Conservation (phyloP, 2,113 vertebrate species). For the Formicarius rufipectus region DNA sequence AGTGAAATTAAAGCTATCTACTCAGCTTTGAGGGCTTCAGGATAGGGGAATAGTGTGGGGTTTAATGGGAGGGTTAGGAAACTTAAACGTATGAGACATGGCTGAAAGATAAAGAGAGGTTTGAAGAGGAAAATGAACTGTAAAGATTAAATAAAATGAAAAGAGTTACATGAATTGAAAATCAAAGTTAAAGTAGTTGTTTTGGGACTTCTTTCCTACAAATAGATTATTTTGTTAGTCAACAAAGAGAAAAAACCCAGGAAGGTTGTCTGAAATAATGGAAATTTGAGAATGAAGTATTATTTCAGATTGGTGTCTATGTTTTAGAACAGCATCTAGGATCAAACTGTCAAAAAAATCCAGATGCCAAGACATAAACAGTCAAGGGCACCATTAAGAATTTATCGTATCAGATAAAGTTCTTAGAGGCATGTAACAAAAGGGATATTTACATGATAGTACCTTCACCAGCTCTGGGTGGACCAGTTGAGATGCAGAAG, state of each 20-base stretch:
- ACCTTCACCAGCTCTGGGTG: not conserved
- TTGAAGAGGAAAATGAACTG: not conserved
- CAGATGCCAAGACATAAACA: not conserved
- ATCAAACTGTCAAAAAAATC: not conserved
- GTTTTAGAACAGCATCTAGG: not conserved
- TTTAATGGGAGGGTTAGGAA: not conserved
- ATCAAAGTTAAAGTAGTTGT: not conserved
- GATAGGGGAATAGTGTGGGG: not conserved
- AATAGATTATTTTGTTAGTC: not conserved
- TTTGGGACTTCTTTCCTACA: not conserved
- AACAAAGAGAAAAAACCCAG: not conserved
- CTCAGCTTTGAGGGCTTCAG: not conserved
- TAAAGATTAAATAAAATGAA: not conserved
- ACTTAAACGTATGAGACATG: not conserved
- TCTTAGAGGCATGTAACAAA: not conserved
- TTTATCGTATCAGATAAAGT: accelerated
- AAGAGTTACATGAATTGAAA: not conserved
- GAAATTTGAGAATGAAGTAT: not conserved
- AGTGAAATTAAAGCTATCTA: constrained; percentile 26
- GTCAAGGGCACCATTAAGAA: not conserved
- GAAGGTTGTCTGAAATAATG: not conserved
- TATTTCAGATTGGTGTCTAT: not conserved
- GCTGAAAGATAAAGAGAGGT: not conserved
- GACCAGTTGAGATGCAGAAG: not conserved
- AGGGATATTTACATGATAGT: not conserved